A percentile compares a stretch with the other conserved stretches of the same genome.
Conservation (phyloP, 2,888 invertebrate species). For the Chalcis sispes region DNA sequence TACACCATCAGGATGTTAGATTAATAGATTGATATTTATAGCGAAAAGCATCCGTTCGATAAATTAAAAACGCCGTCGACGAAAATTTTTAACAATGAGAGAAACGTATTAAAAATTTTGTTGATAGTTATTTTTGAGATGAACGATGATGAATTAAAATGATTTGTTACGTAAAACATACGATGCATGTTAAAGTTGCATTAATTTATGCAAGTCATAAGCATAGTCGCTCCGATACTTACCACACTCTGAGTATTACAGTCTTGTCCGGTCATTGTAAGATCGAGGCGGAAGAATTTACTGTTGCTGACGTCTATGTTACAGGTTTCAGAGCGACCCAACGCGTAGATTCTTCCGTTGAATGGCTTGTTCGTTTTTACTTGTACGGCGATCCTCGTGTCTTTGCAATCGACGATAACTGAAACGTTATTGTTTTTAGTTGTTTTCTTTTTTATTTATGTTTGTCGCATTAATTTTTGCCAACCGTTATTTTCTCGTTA, state of each 20-base stretch:
- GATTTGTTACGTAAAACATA: background rate
- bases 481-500: slow-evolving; percentile 2
- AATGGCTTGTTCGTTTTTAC: slow-evolving; percentile 95
- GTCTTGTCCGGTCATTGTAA: slow-evolving; percentile 95
- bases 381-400: slow-evolving; percentile 94
- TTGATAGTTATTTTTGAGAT: too few species aligned
- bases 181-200: too few species aligned
- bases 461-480: too few species aligned
- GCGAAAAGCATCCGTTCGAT: too few species aligned
- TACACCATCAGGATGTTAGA: too few species aligned
- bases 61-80: too few species aligned
- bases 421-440: slow-evolving; percentile 65
- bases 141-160: too few species aligned
- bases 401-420: slow-evolving; percentile 96
- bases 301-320: slow-evolving; percentile 96
- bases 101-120: too few species aligned
- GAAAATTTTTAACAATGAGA: too few species aligned
- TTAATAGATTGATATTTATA: too few species aligned
- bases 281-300: slow-evolving; percentile 92
- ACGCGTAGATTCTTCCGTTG: slow-evolving; percentile 94
- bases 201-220: background rate
- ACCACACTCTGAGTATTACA: slow-evolving; percentile 97
- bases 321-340: slow-evolving; percentile 95
- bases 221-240: slow-evolving; percentile 78
- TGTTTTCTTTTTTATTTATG: background rate